Percentiles rank a stretch among this genome's conserved stretches.
Conservation (phyloP, 2,113 vertebrate species). For the Phoenicopterus ruber region DNA sequence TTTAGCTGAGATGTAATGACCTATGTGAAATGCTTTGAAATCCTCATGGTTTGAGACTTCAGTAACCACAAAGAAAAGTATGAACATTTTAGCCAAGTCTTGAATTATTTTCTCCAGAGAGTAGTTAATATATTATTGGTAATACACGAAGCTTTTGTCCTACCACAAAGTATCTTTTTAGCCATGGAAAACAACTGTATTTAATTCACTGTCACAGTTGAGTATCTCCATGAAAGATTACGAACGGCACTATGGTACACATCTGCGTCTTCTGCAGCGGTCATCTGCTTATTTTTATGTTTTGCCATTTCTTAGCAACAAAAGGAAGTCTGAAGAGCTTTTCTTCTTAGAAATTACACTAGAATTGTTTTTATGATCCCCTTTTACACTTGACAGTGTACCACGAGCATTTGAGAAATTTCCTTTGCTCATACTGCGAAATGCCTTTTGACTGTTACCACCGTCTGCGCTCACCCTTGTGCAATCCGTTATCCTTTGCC, state of each 20-base stretch:
- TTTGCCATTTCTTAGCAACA: slow-evolving; percentile 57
- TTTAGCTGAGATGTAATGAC: neutral
- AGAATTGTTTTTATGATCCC: neutral
- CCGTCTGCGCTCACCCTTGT: neutral
- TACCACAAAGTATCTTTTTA: neutral
- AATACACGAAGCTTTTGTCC: neutral
- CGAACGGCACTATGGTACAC: neutral
- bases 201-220: neutral
- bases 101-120: neutral
- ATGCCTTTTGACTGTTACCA: neutral
- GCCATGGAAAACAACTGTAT: slow-evolving; percentile 2
- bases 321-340: neutral
- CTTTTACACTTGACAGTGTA: neutral
- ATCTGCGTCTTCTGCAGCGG: neutral
- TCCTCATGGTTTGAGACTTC: neutral
- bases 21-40: neutral
- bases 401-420: neutral
- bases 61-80: neutral
- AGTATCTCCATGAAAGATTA: neutral
- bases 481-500: neutral
- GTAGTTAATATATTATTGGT: neutral
- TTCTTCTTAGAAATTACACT: neutral
- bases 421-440: neutral
- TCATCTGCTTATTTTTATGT: slow-evolving; percentile 13
- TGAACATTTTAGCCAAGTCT: neutral